These are phyloP conservation scores for Argynnis bischoffii DNA, from an alignment of 2,888 invertebrate species.

Conservation along the genomic window DNA sequence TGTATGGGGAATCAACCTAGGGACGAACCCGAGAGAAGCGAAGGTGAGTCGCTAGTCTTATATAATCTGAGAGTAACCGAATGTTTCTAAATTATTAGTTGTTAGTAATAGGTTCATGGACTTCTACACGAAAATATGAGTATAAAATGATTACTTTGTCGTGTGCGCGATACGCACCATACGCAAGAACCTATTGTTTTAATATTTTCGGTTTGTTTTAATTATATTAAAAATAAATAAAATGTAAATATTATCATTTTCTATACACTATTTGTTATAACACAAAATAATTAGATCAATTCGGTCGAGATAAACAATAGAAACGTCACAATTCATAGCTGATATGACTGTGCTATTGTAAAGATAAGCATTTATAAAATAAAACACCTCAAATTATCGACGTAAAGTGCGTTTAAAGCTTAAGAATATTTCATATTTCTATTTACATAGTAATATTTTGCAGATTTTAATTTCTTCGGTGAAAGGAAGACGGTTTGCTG, in stretches of 20 bases:
- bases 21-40: too few relatives aligned
- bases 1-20: too few relatives aligned
- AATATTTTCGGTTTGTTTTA: neutral
- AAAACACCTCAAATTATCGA: constrained; percentile 4
- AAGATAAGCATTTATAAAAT: constrained; percentile 4
- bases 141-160: too few relatives aligned
- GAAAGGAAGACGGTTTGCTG: neutral
- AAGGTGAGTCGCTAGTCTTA: too few relatives aligned
- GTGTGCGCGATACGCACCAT: too few relatives aligned
- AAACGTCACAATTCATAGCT: constrained; percentile 1
- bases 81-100: too few relatives aligned
- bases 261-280: neutral
- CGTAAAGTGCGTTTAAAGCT: neutral
- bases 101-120: too few relatives aligned
- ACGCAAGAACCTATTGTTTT: neutral
- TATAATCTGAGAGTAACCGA: too few relatives aligned
- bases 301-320: neutral
- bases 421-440: neutral
- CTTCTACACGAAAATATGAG: too few relatives aligned
- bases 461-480: neutral
- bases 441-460: neutral
- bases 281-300: neutral
- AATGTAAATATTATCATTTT: neutral
- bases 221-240: neutral
- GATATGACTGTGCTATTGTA: constrained; percentile 6